Evolutionary conservation across 2,888 invertebrate species (phyloP).

Genomic region (Meiosimyza platycephala): DNA sequence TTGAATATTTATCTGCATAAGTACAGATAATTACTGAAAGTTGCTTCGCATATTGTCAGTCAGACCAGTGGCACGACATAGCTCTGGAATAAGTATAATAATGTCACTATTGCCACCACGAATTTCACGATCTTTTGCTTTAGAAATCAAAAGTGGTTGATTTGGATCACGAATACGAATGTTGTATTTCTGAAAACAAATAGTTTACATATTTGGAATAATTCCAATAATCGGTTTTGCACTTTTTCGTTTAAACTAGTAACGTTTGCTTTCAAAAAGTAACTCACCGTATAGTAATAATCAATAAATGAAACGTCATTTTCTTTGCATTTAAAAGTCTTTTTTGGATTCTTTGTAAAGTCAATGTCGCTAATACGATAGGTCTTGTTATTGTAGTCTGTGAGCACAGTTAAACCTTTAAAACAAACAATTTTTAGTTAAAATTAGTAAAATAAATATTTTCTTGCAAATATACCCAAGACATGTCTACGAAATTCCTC

Average conservation of each 20-base stretch:
- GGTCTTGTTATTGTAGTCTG: slow-evolving; percentile 78
- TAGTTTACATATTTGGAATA: background rate
- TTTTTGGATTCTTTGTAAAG: slow-evolving; percentile 72
- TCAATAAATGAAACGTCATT: slow-evolving; percentile 73
- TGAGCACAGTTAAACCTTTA: slow-evolving; percentile 71
- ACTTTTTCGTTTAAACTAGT: background rate
- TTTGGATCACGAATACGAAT: slow-evolving; percentile 72
- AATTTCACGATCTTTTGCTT: slow-evolving; percentile 74
- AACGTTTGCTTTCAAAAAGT: background rate
- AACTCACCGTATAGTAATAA: slow-evolving; percentile 73
- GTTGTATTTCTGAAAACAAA: slow-evolving; percentile 72
- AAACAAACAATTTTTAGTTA: background rate
- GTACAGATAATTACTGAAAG: slow-evolving; percentile 71
- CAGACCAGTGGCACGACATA: slow-evolving; percentile 87
- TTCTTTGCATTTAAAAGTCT: slow-evolving; percentile 74
- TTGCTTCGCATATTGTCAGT: slow-evolving; percentile 76
- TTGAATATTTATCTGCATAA: background rate
- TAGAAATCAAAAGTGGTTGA: slow-evolving; percentile 86
- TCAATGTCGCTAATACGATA: slow-evolving; percentile 79
- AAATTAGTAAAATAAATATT: background rate
- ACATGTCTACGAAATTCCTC: slow-evolving; percentile 71
- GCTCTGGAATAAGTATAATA: slow-evolving; percentile 83
- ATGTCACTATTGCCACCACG: slow-evolving; percentile 76
- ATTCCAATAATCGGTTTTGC: background rate
- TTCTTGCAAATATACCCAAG: slow-evolving; percentile 50